phyloP scores from a whole-genome alignment of 2,888 invertebrate species.

The Chydorus sphaericus region DNA sequence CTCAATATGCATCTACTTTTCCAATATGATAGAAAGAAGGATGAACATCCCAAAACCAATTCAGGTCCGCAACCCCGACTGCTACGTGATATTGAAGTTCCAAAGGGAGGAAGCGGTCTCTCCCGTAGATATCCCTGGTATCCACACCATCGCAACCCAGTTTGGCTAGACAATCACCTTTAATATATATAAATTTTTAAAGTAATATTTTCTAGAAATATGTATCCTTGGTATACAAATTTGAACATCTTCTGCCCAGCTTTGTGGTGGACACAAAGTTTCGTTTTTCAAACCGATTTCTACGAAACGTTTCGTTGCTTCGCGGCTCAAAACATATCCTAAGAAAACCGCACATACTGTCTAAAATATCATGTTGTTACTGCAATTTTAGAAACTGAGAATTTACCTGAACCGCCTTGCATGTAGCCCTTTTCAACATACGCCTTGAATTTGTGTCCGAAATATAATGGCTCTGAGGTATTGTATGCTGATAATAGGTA shows the following conservation, averaged over 20 bases:
- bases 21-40: neutral
- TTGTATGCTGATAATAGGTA: conserved; percentile 29
- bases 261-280: conserved; percentile 48
- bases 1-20: conserved; percentile 2
- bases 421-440: conserved; percentile 30
- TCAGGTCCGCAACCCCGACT: conserved; percentile 61
- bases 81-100: conserved; percentile 83
- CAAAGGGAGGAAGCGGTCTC: conserved; percentile 91
- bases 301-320: conserved; percentile 63
- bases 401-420: conserved; percentile 21
- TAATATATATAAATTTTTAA: neutral
- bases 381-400: too few species aligned
- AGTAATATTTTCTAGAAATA: neutral
- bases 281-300: conserved; percentile 51
- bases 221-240: conserved; percentile 43
- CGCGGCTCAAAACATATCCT: conserved; percentile 82
- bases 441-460: conserved; percentile 33
- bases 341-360: too few species aligned
- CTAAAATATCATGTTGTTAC: neutral
- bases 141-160: conserved; percentile 78
- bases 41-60: conserved; percentile 76
- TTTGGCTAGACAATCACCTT: conserved; percentile 63
- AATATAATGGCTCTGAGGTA: conserved; percentile 29
- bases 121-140: conserved; percentile 62
- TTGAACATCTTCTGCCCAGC: conserved; percentile 81